A percentile compares a stretch with the other conserved stretches of the same genome.
These are phyloP conservation scores for Euzetes globulus DNA, from an alignment of 2,888 invertebrate species.

Conservation along the genomic window DNA sequence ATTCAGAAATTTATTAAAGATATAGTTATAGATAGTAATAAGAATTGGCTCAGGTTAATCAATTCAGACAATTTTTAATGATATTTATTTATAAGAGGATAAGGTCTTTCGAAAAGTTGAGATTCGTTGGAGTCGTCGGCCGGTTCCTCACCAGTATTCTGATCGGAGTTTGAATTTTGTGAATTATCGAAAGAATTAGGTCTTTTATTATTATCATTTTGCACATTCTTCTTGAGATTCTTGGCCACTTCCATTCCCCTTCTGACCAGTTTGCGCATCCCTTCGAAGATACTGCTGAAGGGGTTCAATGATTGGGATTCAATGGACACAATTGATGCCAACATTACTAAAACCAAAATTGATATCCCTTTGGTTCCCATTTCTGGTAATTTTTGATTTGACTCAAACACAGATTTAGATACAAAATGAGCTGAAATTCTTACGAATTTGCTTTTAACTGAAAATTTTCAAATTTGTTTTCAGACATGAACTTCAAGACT, in stretches of 20 bases:
- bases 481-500: too few relatives aligned
- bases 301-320: neutral
- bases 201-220: neutral
- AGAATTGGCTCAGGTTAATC: neutral
- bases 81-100: neutral
- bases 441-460: too few relatives aligned
- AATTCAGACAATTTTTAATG: neutral
- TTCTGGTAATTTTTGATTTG: neutral
- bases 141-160: neutral
- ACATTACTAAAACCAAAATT: neutral
- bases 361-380: neutral
- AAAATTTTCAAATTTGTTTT: neutral
- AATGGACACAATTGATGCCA: neutral
- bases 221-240: neutral
- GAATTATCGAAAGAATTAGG: neutral
- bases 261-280: neutral
- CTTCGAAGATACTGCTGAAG: constrained; percentile 15
- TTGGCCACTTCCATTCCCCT: constrained; percentile 8
- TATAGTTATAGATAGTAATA: neutral
- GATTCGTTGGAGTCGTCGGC: neutral
- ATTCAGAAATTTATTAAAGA: neutral
- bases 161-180: neutral
- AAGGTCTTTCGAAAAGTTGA: neutral
- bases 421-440: too few relatives aligned
- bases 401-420: too few relatives aligned